Percentiles rank a stretch among this genome's conserved stretches.
phyloP scores from a whole-genome alignment of 2,113 vertebrate species.

The Miniopterus natalensis region DNA sequence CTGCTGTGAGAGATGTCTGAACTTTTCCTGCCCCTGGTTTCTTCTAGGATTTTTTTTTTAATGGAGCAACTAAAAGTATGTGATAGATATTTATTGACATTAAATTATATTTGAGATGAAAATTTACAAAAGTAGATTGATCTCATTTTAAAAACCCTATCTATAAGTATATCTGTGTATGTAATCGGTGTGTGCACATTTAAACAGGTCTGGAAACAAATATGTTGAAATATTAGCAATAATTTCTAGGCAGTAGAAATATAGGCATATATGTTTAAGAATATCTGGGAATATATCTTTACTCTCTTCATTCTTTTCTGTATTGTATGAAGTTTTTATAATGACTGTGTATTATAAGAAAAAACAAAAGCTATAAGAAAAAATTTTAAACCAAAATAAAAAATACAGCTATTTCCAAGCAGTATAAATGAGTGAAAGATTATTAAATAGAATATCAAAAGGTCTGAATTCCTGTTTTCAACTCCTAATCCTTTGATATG shows the following conservation, averaged over 20 bases:
- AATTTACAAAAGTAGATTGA: slow-evolving; percentile 1
- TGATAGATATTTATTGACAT: background rate
- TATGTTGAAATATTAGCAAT: background rate
- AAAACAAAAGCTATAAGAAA: slow-evolving; percentile 19
- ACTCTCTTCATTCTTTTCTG: background rate
- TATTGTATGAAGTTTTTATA: background rate
- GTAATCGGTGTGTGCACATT: background rate
- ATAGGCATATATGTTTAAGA: too few relatives aligned
- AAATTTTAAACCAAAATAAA: slow-evolving; percentile 39
- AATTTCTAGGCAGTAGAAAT: too few relatives aligned
- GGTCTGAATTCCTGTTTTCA: background rate
- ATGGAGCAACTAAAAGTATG: background rate
- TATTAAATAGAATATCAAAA: background rate
- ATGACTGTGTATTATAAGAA: background rate
- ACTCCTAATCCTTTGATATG: background rate
- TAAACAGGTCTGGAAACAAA: slow-evolving; percentile 54
- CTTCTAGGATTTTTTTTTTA: too few relatives aligned
- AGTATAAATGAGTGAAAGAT: background rate
- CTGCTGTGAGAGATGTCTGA: too few relatives aligned
- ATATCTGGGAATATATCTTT: background rate
- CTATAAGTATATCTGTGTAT: background rate
- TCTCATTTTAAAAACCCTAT: background rate
- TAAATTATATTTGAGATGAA: slow-evolving; percentile 41
- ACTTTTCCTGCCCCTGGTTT: too few relatives aligned
- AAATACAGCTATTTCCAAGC: background rate